Base-by-base conservation (phyloP, 2,113 vertebrate species). In the Chrysemys picta region DNA sequence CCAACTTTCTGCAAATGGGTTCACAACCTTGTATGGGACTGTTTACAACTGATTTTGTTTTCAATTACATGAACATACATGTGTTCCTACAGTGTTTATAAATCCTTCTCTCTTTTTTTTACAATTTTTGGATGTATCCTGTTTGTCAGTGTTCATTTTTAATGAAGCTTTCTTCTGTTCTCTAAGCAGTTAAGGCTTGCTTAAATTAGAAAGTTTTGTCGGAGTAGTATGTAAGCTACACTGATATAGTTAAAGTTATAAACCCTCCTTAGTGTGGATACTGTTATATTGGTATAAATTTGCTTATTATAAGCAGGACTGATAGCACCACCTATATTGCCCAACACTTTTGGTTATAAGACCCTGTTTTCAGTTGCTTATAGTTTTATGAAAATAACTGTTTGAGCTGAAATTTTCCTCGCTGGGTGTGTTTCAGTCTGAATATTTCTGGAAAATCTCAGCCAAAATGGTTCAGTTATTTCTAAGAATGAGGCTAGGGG, bases 51-150 rank as follows among this genome's bases (percentile, higher is more conserved):
- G 3, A 91, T 89, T 87, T 4, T 84, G 2, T 88, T 96, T 89
- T 53, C 27, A 54, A 3, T 1, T 0, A 2, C 27, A 14, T 3
- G 1, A 3, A 3, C 42, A 24, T 0, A 47, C 27, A 72, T 24
- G 24, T 7, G 38, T 16, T 78, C 3, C 0, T 29, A 91, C 13
- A 38, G 16, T 72, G 65, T 17, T 38, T 89, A 79, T 59, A 49
- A 52, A 4, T 21, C 0, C 4, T 14, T 22, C 83, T 87, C 85
- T 91, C 0, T 75, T 83, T 16, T 47, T n/a, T 83, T 54, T 54
- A 0, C 25, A 75, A 19, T 47, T 93, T 87, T 91, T 87, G 8
- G 1, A 21, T 78, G 59, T 35, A 10, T 27, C 0, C 2, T 59
- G 0, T 53, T 80, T 9, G 19, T 29, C 13, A n/a, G 14, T 35